phyloP scores from a whole-genome alignment of 2,113 vertebrate genomes.

The Micromys minutus region DNA sequence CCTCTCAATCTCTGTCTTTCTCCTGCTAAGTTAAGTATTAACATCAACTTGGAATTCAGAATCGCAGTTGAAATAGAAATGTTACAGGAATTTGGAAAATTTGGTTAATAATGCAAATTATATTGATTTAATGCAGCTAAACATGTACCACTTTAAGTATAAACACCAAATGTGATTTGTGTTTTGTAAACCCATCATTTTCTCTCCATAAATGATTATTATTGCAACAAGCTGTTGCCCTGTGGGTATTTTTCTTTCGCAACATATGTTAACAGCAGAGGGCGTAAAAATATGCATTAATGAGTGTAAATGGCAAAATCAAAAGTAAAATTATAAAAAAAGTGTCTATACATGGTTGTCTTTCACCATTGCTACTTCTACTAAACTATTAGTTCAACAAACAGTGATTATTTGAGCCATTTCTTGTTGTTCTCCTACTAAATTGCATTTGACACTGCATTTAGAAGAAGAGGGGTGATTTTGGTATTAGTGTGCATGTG shows the following conservation, averaged over 20 bases:
- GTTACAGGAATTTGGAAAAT: background rate
- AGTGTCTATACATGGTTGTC: slow-evolving; percentile 31
- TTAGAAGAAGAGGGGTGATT: slow-evolving; percentile 66
- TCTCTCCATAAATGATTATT: slow-evolving; percentile 55
- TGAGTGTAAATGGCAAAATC: slow-evolving; percentile 51
- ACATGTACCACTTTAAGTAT: slow-evolving; percentile 33
- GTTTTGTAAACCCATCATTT: slow-evolving; percentile 49
- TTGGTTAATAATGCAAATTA: background rate
- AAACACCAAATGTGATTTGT: slow-evolving; percentile 54
- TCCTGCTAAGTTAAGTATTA: background rate
- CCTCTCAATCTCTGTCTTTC: background rate
- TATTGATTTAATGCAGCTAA: slow-evolving; percentile 46
- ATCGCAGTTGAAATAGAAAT: background rate
- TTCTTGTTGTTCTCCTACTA: slow-evolving; percentile 57
- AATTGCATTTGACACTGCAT: slow-evolving; percentile 60
- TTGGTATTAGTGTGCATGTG: slow-evolving; percentile 57
- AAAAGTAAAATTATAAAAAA: slow-evolving; percentile 44
- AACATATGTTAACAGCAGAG: slow-evolving; percentile 74
- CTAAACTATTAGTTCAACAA: slow-evolving; percentile 30
- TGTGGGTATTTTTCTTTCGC: slow-evolving; percentile 66
- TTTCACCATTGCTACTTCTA: slow-evolving; percentile 38
- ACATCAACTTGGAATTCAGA: background rate
- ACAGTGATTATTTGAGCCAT: slow-evolving; percentile 68
- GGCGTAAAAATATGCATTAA: slow-evolving; percentile 58
- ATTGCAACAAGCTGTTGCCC: slow-evolving; percentile 58